These are phyloP conservation scores for Pseudorhiza aurosa DNA, from an alignment of 30 jellyfish, hydroid and myxozoan genomes.

Conservation along the genomic window DNA sequence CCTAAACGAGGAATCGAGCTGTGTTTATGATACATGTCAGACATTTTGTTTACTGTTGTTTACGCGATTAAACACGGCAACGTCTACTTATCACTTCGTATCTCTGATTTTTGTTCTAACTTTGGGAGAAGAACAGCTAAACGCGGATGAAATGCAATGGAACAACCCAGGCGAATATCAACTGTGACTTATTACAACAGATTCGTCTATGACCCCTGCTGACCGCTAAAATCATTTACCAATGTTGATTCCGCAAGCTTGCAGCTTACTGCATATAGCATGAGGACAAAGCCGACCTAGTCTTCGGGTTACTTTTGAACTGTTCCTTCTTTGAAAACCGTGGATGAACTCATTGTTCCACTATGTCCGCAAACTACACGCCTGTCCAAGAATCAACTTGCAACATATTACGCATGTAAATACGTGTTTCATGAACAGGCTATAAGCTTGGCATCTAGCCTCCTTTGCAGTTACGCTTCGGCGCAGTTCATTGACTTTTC, in stretches of 20 bases:
- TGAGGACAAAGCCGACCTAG: not conserved
- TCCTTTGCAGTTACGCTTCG: not conserved
- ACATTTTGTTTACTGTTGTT: not conserved
- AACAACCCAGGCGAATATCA: no score
- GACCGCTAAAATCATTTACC: no score
- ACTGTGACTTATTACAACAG: no score
- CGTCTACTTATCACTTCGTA: not conserved
- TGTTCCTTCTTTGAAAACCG: constrained; percentile 8
- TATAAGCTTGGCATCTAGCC: not conserved
- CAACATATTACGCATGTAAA: not conserved
- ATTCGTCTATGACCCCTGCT: no score
- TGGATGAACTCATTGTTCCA: constrained; percentile 13
- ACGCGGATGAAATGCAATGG: no score
- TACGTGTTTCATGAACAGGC: not conserved
- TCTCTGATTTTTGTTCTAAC: not conserved
- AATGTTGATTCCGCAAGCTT: no score
- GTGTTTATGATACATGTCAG: not conserved
- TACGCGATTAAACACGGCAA: not conserved
- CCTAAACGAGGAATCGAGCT: constrained; percentile 52
- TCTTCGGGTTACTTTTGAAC: not conserved
- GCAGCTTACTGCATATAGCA: not conserved
- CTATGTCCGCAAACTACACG: not conserved
- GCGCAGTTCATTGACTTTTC: constrained; percentile 1
- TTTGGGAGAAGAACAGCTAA: no score
- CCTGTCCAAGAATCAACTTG: not conserved